Conservation (phyloP, 2,888 invertebrate genomes). For the Agrenia bidenticulata region DNA sequence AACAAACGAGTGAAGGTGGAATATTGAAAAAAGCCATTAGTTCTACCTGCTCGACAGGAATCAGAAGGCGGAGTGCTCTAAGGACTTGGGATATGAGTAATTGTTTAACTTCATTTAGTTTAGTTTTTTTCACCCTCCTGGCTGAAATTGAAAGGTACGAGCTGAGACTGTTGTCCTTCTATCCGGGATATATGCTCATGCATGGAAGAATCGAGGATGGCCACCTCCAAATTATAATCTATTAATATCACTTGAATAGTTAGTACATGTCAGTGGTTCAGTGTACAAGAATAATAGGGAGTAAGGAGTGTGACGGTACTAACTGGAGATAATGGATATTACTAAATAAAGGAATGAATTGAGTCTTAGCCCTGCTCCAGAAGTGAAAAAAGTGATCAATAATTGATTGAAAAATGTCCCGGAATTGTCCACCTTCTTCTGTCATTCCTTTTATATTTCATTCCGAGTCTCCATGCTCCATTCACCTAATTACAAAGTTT, state of each 20-base stretch:
- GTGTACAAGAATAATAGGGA: too few species aligned
- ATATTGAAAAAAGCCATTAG: constrained; percentile 12
- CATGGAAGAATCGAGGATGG: too few species aligned
- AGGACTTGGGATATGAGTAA: constrained; percentile 13
- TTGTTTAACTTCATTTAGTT: constrained; percentile 25
- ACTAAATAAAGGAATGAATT: neutral
- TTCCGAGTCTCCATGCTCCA: neutral
- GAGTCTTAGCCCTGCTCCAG: neutral
- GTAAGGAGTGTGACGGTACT: too few species aligned
- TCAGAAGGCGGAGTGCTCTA: constrained; percentile 15
- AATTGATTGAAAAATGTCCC: neutral
- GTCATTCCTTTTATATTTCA: neutral
- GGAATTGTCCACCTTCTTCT: constrained; percentile 2
- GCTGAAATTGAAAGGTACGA: constrained; percentile 1
- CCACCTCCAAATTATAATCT: too few species aligned
- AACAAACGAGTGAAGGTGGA: constrained; percentile 10
- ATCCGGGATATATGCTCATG: too few species aligned
- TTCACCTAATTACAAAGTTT: too few species aligned
- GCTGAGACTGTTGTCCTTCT: too few species aligned
- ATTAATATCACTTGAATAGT: too few species aligned
- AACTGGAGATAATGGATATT: too few species aligned
- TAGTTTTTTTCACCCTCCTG: neutral
- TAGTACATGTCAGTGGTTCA: too few species aligned
- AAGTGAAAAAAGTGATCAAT: neutral
- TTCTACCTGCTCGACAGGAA: constrained; percentile 6